Base-by-base conservation (phyloP, 2,888 invertebrate genomes). In the Fissipunctia ypsillon region DNA sequence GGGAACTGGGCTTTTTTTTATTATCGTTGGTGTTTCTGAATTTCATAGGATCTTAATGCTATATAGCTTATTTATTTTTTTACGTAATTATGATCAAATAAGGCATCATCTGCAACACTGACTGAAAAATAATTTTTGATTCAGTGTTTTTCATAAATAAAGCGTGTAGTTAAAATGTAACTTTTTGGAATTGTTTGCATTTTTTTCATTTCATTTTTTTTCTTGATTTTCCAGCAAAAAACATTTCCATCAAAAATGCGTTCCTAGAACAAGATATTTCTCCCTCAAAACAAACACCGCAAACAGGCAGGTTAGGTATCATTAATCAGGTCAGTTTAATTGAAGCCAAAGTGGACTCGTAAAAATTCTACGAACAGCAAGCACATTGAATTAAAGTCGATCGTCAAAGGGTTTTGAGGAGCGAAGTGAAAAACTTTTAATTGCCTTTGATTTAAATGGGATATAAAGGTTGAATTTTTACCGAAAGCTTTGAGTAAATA, bases 341-440 rank as follows among this genome's bases (percentile, higher is more conserved):
- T 76, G 64, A 81, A 74, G 43, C 61, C 59, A 48, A 68, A 81
- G 50, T 76, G 68, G 75, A 74, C 65, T 81, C 76, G 70, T 74
- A 79, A 81, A 83, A 79, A 76, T 65, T 76, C 54, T 50, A 38
- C 76, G 67, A 79, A 82, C 76, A 65, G 65, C 72, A 68, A 83
- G 72, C 63, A 86, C 77, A 82, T 81, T 70, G 71, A 81, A 76
- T 60, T 80, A 81, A 83, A 87, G 76, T 80, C 78, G 76, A 86
- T 79, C 71, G 84, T 86, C 87, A 87, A 87, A 87, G 86, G 83
- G 76, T 73, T 81, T 50, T n/a, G 52, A 74, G 73, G 75, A 74
- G 71, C 68, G 57, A 86, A 84, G 86, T 84, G 84, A 86, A 86
- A 87, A 87, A 87, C 81, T 87, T 87, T 87, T 87, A 87, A 86